Evolutionary conservation across 2,888 invertebrate genomes (phyloP), one percentile per base, ranked within the genome.

Genomic region (Sinotaia quadrata): DNA sequence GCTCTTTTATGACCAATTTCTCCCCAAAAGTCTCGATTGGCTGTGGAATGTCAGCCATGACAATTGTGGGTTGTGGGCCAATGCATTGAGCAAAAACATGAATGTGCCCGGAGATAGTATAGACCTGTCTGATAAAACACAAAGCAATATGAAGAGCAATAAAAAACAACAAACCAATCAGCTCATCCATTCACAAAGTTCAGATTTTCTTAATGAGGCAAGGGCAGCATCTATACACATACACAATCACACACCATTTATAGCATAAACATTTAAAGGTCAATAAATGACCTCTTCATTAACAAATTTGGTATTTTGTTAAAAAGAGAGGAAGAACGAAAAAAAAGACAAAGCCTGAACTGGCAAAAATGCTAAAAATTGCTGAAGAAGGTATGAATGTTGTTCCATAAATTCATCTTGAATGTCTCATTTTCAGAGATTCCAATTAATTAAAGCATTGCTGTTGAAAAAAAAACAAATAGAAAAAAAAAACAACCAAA

Each of bases 311-410:
- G 21, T 18, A 18, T 21, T n/a, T 21, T 21, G 47, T n/a, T 24
- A 47, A 47, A 47, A 47, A 21, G 41, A 21, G 8, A 47, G 24
- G 8, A 7, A 8, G 47, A 24, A 47, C 24, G 47, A 47, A 18
- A 47, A 47, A 24, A 47, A 47, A 47, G 47, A n/a, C 3, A 18
- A 47, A 47, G 47, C 47, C n/a, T n/a, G 24, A 47, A 47, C n/a
- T 47, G 47, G 47, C n/a, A 8, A 47, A 47, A 47, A 47, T 47
- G 47, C 47, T 7, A 31, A 65, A 29, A 41, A 54, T 24, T 15
- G 27, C 44, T 31, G 31, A 36, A 56, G 56, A 65, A 65, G 65
- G 65, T 56, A 65, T 65, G 65, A 56, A 56, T 5, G 41, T 52
- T 65, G 65, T 65, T 54, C 63, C 65, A 18, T 27, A 54, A 27